Evolutionary conservation across 2,888 invertebrate genomes (phyloP), one percentile per base, ranked within the genome.

Genomic region (Aethes cnicana): DNA sequence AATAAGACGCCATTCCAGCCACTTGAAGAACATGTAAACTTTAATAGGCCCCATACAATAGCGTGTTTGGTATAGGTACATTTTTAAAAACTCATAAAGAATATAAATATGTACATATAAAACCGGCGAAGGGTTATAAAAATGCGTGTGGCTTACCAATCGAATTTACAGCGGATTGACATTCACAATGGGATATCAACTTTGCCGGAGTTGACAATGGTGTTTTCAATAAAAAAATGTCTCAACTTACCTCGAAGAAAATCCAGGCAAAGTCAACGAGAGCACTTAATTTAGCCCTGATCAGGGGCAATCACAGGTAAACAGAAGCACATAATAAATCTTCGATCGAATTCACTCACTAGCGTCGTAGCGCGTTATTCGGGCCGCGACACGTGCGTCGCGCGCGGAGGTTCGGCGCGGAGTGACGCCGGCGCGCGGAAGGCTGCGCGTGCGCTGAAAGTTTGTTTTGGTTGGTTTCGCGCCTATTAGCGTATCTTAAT

Each of bases 371-470:
- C 78, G 73, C 74, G 74, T 72, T 71, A 81, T 76, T 64, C 84
- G 64, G 72, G 81, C 57, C 84, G 81, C 86, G 84, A 85, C 84
- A 79, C 83, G 58, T 36, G 50, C 66, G 82, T 84, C 87, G 83
- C 85, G 82, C 78, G 81, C 79, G 72, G 86, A 84, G 86, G 74
- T 74, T 84, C 69, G 72, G 75, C 88, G 85, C 88, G 82, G 77
- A 87, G 73, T 87, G 81, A n/a, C n/a, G n/a, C n/a, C n/a, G n/a
- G n/a, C n/a, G 62, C 58, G 60, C 41, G 30, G 53, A 52, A 59
- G 54, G 57, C 62, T 63, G 68, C 64, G 65, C 61, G 49, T 50
- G 59, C 66, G 64, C 53, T 50, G 55, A 17, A 14, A 30, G 17
- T 39, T 52, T 52, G 52, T 52, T 52, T 52, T 52, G 44, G 26